Evolutionary conservation across 2,888 invertebrate species (phyloP), one percentile per base, ranked within the genome.

Genomic region (Vandiemenella viatica): DNA sequence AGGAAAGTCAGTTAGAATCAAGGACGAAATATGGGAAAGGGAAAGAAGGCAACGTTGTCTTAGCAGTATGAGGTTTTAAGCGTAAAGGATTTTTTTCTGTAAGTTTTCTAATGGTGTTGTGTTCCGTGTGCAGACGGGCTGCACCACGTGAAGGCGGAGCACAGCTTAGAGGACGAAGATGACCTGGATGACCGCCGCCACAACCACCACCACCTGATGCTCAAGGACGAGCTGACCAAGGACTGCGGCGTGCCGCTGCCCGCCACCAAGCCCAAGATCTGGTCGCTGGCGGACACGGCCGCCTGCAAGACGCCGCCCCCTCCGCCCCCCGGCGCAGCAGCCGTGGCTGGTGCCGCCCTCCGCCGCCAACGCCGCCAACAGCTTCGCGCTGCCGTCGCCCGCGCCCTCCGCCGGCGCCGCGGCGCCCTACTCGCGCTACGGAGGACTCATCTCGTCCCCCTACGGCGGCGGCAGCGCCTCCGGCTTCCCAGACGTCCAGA

Each of bases 281-380:
- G 91, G 91, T 90, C 90, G 45, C 68, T 91, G 62, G 91, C 91
- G 55, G 91, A 91, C 67, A 91, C 91, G 56, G 91, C 91, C 45
- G 90, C 90, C 44, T 90, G 89, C 68, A 91, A 91, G 69, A 90
- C 90, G 46, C 91, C 90, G 4, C 88, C 88, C 45, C 88, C 87
- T 19, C 73, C 79, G 21, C 67, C 73, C 45, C 77, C 68, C 53
- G n/a, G 62, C 64, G 6, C 65, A 65, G 48, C 65, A 65, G 47
- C 75, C 49, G 15, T 72, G 16, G 50, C 44, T 38, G 41, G 58
- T 59, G 50, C n/a, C n/a, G n/a, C 38, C 41, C 55, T 18, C 42
- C 19, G 42, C 42, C 20, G 19, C 42, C 42, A 19, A n/a, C 19
- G 38, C n/a, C 38, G 21, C 21, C 13, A 69, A 68, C 61, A 68